phyloP scores from a whole-genome alignment of 1,140 invertebrate genomes.

The Zophobas atratus region DNA sequence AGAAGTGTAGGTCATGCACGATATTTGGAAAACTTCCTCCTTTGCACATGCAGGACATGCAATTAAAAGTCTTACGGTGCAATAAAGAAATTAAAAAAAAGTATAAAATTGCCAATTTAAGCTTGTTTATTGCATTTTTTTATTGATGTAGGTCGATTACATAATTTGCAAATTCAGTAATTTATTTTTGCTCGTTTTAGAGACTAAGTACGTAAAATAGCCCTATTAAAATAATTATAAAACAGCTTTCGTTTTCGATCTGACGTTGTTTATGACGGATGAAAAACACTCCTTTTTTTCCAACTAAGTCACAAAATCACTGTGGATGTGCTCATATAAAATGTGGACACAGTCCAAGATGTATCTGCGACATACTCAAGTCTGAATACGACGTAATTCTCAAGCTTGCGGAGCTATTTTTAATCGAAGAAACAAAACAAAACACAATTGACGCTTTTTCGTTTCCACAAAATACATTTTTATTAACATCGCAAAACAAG shows the following conservation, averaged over 20 bases:
- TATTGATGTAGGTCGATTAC: slow-evolving; percentile 22
- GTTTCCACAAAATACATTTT: neutral
- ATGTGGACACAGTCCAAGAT: slow-evolving; percentile 19
- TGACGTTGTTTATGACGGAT: slow-evolving; percentile 14
- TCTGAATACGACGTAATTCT: slow-evolving; percentile 11
- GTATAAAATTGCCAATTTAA: neutral
- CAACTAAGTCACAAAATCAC: slow-evolving; percentile 21
- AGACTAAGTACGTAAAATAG: too few relatives aligned
- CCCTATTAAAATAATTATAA: too few relatives aligned
- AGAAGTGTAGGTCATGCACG: neutral
- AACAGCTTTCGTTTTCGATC: slow-evolving; percentile 20
- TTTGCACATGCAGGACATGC: neutral
- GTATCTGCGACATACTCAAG: slow-evolving; percentile 12
- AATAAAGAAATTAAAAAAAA: slow-evolving; percentile 6
- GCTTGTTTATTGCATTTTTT: slow-evolving; percentile 16
- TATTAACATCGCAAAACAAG: neutral
- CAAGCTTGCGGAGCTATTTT: neutral
- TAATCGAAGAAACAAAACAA: neutral
- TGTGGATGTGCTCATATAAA: slow-evolving; percentile 8
- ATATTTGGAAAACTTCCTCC: slow-evolving; percentile 5
- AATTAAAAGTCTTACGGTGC: slow-evolving; percentile 16
- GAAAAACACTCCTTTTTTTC: slow-evolving; percentile 2
- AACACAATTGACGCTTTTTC: neutral
- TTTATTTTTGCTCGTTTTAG: neutral
- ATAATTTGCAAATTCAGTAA: slow-evolving; percentile 21